Base-by-base conservation (phyloP, 2,797 vertebrate species). In the Masticophis lateralis region DNA sequence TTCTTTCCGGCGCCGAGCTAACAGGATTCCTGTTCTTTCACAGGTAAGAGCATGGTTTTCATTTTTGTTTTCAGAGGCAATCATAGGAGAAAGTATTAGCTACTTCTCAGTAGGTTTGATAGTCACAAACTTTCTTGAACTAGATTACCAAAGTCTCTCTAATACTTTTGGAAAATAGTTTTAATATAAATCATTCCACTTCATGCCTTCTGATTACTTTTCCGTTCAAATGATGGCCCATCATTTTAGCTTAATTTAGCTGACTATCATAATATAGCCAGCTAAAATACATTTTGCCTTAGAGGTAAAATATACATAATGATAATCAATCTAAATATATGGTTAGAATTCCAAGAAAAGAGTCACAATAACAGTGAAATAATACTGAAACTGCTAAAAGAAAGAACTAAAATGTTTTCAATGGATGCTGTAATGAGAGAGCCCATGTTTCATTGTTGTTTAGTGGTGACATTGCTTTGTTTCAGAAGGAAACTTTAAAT, bases 281-380 rank as follows among this genome's bases (percentile, higher is more conserved):
- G 4, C 63, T n/a, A 66, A 66, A 13, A n/a, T 4, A 0, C 95
- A 27, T 32, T 93, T 96, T 94, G 56, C 88, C 88, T 92, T 60
- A 69, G 2, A 79, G 28, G 7, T 93, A 91, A 94, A 88, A 10
- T 92, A 22, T 32, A 90, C 37, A 91, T 43, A 93, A 90, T 91
- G 91, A 79, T 74, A 94, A 74, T 95, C 95, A 94, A 96, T 95
- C n/a, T 95, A 60, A n/a, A 95, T 88, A 18, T 69, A 95, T 96
- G 93, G 92, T 92, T 92, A 66, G 63, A 43, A 95, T 96, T 94
- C 93, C 93, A 87, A 93, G 28, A 94, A 18, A 1, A 66, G 2
- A 3, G 10, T 47, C 79, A 83, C 4, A 5, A 47, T 13, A 94
- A 56, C 94, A 91, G 95, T 88, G 60, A 94, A 95, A 90, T 20